A percentile compares a stretch with the other conserved stretches of the same genome.
These are phyloP conservation scores for Pitta sordida DNA, from an alignment of 2,113 vertebrate species.

Conservation along the genomic window DNA sequence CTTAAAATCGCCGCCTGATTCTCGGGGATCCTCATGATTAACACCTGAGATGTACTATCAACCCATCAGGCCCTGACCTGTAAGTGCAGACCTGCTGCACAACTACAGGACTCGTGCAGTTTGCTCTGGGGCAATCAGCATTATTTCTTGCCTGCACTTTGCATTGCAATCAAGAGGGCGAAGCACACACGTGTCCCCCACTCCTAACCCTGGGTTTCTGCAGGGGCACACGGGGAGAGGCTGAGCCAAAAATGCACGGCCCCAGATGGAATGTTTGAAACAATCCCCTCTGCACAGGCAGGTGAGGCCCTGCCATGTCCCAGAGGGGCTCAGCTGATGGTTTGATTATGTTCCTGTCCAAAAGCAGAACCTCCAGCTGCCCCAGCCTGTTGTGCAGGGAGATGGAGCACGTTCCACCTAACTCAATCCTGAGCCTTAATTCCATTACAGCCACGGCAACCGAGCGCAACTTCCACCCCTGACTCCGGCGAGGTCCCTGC, in stretches of 20 bases:
- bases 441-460: background rate
- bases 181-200: background rate
- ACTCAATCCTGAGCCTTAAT: background rate
- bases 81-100: background rate
- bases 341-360: background rate
- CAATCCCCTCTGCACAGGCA: background rate
- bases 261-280: accelerated
- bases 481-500: background rate
- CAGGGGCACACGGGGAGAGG: background rate
- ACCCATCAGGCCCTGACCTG: background rate
- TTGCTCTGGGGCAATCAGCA: background rate
- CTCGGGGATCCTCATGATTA: background rate
- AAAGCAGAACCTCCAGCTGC: background rate
- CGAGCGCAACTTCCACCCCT: background rate
- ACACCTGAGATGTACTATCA: background rate
- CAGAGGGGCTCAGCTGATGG: background rate
- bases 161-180: background rate
- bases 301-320: background rate
- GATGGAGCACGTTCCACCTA: background rate
- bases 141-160: background rate
- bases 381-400: background rate
- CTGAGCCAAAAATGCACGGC: background rate
- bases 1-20: background rate
- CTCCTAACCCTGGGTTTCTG: background rate
- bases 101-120: background rate